These are phyloP conservation scores for Lamellibrachia satsuma DNA, from an alignment of 2,888 invertebrate species.

Conservation along the genomic window DNA sequence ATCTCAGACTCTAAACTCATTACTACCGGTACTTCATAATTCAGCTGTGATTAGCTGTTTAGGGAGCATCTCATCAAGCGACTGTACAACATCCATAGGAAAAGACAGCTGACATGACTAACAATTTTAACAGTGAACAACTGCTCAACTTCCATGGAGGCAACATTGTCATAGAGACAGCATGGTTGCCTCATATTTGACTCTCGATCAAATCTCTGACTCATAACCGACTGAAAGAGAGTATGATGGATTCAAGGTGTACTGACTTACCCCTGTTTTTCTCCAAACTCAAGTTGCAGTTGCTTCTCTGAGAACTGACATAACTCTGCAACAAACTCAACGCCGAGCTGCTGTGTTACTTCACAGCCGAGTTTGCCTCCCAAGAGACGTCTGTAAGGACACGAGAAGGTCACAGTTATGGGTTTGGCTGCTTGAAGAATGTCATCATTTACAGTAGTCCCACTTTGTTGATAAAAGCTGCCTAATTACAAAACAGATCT, in stretches of 20 bases:
- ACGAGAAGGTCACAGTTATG: neutral
- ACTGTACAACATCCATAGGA: too few relatives aligned
- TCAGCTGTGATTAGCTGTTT: too few relatives aligned
- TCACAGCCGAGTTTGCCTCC: constrained; percentile 92
- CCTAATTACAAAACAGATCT: too few relatives aligned
- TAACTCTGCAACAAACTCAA: constrained; percentile 84
- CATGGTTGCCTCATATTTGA: neutral
- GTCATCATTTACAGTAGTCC: neutral
- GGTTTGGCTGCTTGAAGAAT: neutral
- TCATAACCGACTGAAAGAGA: neutral
- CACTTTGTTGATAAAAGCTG: neutral
- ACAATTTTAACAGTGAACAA: too few relatives aligned
- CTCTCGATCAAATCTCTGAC: neutral
- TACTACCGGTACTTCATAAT: too few relatives aligned
- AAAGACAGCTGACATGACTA: too few relatives aligned
- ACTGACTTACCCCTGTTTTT: constrained; percentile 81
- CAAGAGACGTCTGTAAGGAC: constrained; percentile 73
- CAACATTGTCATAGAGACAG: neutral
- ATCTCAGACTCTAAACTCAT: too few relatives aligned
- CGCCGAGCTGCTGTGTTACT: constrained; percentile 78
- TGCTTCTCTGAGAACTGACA: constrained; percentile 76
- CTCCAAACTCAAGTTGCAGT: constrained; percentile 79
- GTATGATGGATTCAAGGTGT: neutral
- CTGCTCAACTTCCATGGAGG: too few relatives aligned
- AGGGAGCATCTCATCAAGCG: too few relatives aligned